These are phyloP conservation scores for Equus quagga DNA, from an alignment of 2,113 vertebrate genomes.

Conservation along the genomic window DNA sequence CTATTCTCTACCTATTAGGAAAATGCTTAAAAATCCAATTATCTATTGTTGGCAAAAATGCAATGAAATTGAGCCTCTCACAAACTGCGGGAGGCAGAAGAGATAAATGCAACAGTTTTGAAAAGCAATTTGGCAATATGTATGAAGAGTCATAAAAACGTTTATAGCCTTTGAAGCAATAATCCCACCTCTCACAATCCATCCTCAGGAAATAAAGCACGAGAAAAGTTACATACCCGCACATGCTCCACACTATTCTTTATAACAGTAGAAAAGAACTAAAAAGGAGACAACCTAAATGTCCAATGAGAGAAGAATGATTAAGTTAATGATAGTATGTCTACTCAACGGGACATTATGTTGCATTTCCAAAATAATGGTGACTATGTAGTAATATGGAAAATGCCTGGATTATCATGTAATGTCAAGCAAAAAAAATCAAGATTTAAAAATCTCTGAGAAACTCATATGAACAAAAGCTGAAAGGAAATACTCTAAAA, in stretches of 20 bases:
- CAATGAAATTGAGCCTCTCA: neutral
- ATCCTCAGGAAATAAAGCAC: conserved; percentile 44
- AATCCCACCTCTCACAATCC: conserved; percentile 44
- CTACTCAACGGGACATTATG: neutral
- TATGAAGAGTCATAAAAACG: conserved; percentile 44
- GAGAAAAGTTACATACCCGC: neutral
- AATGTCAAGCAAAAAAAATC: neutral
- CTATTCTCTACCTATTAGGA: neutral
- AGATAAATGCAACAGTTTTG: conserved; percentile 7
- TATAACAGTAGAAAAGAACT: neutral
- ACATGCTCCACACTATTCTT: neutral
- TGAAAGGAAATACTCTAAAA: conserved; percentile 56
- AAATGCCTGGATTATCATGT: conserved; percentile 1
- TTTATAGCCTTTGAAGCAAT: conserved; percentile 1
- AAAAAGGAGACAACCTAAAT: neutral
- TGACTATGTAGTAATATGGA: neutral
- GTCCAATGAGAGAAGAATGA: neutral
- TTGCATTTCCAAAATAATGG: neutral
- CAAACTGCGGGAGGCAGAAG: neutral
- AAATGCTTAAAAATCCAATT: conserved; percentile 42
- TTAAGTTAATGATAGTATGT: neutral
- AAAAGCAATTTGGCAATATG: conserved; percentile 48
- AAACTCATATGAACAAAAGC: neutral
- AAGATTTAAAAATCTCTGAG: conserved; percentile 23
- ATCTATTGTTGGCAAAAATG: conserved; percentile 35